These are phyloP conservation scores for Acanthosepion lycidas DNA, from an alignment of 2,888 invertebrate genomes.

Conservation along the genomic window DNA sequence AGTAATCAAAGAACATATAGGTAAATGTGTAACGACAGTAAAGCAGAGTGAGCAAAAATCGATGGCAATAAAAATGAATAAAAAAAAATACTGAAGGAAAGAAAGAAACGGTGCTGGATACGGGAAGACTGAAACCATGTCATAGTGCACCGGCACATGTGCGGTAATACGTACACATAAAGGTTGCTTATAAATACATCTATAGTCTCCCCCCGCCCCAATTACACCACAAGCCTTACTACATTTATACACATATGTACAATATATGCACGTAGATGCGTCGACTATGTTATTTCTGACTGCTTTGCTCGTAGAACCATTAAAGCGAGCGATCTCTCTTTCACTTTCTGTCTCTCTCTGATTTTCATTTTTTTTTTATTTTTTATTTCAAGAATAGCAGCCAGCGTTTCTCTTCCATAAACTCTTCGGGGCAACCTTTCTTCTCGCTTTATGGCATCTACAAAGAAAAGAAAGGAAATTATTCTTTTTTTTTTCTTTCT, in stretches of 20 bases:
- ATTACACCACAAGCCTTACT: background rate
- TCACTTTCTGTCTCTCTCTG: no score
- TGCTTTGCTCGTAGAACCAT: background rate
- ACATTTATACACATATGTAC: background rate
- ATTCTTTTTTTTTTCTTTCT: background rate
- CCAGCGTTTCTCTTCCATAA: background rate
- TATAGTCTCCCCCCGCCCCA: background rate
- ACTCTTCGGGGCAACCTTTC: constrained; percentile 33
- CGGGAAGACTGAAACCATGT: no score
- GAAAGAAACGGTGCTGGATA: background rate
- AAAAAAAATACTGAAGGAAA: background rate
- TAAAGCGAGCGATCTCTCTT: background rate
- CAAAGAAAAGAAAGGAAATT: background rate
- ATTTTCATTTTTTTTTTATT: background rate
- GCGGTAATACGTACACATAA: background rate
- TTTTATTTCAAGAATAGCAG: background rate
- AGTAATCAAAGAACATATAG: background rate
- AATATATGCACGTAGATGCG: background rate
- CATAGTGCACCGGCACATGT: background rate
- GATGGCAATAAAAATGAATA: background rate
- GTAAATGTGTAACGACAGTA: background rate
- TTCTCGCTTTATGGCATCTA: background rate
- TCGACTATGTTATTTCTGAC: background rate
- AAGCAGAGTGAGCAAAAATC: background rate
- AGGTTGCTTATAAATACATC: background rate